Evolutionary conservation across 2,888 invertebrate species (phyloP), one percentile per base, ranked within the genome.

Genomic region (Ochropleura leucogaster): DNA sequence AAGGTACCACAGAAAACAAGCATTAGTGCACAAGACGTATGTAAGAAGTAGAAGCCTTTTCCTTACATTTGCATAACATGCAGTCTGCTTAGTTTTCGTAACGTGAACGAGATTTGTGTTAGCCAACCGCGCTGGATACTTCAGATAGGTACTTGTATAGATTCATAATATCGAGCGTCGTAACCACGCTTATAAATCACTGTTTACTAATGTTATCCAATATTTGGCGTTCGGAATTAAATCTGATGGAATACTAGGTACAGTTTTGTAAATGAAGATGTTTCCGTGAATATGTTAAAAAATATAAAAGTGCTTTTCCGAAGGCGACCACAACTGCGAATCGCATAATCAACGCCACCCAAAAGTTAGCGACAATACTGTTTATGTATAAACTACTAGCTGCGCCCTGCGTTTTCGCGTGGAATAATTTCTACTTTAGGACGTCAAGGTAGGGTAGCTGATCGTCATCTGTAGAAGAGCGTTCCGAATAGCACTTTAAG

Each of bases 1-100:
- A 18, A 62, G 12, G 47, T 47, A 20, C 53, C 0, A 30, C 14
- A 47, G 59, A 69, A 78, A 6, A 8, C 10, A 10, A 2, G 2
- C 20, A 5, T 42, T 59, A 18, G 49, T 20, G 40, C 30, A 16
- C 4, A 51, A 78, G 42, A 47, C 46, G 40, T 49, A n/a, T 49
- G 12, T 70, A 75, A 68, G 53, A 74, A 73, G 71, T 51, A 20
- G 68, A 6, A 69, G 49, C 30, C 20, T 77, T 74, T 79, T 84
- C 74, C 73, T 70, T 49, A 53, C 30, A 81, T 86, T 85, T 82
- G 74, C 86, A 82, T 84, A 84, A 85, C 70, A 49, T 44, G 47
- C 67, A 65, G 75, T 62, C 65, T 49, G 57, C 55, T 65, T 60
- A 49, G 86, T 85, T 84, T 85, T 84, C 79, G 86, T 82, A 86